phyloP scores from a whole-genome alignment of 2,113 vertebrate genomes.

The Bungarus multicinctus region DNA sequence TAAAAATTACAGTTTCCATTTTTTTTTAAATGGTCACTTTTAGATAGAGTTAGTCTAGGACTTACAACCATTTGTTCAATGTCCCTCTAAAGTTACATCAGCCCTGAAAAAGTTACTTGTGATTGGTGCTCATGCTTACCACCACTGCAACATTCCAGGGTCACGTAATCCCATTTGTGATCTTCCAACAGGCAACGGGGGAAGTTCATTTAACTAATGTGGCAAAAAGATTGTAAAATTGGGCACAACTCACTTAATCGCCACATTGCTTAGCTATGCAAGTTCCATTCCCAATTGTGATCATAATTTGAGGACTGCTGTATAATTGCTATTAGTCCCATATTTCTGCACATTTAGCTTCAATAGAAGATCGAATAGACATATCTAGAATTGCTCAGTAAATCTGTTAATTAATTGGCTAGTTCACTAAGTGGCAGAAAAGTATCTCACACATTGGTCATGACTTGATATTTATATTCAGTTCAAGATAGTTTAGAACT shows the following conservation, averaged over 20 bases:
- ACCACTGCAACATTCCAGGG: not conserved
- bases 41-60: not conserved
- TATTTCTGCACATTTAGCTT: not conserved
- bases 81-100: not conserved
- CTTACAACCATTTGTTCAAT: not conserved
- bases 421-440: no score
- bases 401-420: not conserved
- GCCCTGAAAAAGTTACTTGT: not conserved
- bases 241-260: not conserved
- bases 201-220: not conserved
- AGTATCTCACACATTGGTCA: not conserved
- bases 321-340: not conserved
- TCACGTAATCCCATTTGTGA: not conserved
- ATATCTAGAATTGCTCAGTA: not conserved
- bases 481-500: not conserved
- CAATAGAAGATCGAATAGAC: not conserved
- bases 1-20: not conserved
- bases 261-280: not conserved
- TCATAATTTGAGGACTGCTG: not conserved
- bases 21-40: not conserved
- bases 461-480: not conserved
- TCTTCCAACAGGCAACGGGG: not conserved
- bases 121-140: no score
- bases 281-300: not conserved
- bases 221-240: not conserved